phyloP scores from a whole-genome alignment of 2,888 invertebrate species.

The Muschampia staudingeri region DNA sequence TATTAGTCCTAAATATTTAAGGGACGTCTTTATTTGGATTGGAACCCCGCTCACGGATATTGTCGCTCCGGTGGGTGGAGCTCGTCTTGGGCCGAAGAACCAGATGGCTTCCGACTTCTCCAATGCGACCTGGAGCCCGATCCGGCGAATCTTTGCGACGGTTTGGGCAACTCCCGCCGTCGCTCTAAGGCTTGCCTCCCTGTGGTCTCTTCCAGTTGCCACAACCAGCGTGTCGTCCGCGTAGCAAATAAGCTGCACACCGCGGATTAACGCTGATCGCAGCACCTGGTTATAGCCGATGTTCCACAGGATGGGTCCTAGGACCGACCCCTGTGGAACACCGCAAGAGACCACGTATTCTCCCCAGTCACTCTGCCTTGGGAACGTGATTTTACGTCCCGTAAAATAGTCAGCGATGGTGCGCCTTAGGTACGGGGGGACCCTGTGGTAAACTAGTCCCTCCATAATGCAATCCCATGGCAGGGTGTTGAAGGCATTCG shows the following conservation, averaged over 20 bases:
- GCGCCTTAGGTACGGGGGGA: constrained; percentile 55
- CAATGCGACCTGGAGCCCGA: neutral
- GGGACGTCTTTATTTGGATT: neutral
- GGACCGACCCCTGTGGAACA: constrained; percentile 25
- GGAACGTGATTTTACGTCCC: neutral
- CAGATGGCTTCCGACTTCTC: neutral
- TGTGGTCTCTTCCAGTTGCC: constrained; percentile 8
- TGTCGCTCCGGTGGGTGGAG: neutral
- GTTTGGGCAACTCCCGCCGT: neutral
- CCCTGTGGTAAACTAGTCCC: constrained; percentile 54
- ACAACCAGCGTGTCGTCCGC: constrained; percentile 55
- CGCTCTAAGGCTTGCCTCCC: neutral
- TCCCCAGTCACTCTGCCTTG: neutral
- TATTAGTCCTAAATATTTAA: neutral
- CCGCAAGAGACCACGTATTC: constrained; percentile 45
- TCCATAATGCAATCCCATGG: constrained; percentile 53
- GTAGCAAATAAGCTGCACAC: constrained; percentile 43
- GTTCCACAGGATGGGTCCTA: constrained; percentile 45
- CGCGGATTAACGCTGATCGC: constrained; percentile 34
- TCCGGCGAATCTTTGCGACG: neutral
- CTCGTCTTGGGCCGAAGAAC: neutral
- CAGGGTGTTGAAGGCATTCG: constrained; percentile 65
- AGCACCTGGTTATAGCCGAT: constrained; percentile 58
- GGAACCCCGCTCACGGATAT: neutral
- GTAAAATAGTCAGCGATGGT: neutral